These are phyloP conservation scores for Trachelus stipa DNA, from an alignment of 2,888 invertebrate genomes.

Conservation along the genomic window DNA sequence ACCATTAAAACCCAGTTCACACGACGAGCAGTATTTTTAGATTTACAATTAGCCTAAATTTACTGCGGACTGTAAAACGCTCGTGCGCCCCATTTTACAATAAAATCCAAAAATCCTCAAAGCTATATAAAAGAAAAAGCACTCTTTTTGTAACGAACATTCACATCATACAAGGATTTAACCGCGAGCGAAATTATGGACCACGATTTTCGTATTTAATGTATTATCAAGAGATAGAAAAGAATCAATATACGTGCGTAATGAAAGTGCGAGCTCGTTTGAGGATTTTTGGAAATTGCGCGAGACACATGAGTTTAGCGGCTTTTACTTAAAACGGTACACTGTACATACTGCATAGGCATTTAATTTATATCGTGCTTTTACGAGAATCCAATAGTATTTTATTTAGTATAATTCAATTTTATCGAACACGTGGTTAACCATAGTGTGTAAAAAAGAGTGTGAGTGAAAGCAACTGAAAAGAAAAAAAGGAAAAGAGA, in stretches of 20 bases:
- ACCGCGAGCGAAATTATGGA: background rate
- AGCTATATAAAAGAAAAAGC: background rate
- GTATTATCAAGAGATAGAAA: background rate
- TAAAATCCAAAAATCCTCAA: background rate
- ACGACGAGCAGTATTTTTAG: conserved; percentile 64
- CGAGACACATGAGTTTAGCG: conserved; percentile 39
- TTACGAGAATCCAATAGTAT: conserved; percentile 58
- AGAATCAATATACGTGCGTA: background rate
- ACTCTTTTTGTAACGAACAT: no score
- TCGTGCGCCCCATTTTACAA: background rate
- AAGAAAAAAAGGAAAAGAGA: conserved; percentile 20
- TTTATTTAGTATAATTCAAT: conserved; percentile 53
- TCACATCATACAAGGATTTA: background rate
- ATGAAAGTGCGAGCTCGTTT: background rate
- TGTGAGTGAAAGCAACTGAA: conserved; percentile 21
- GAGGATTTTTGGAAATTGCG: background rate
- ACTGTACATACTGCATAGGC: conserved; percentile 63
- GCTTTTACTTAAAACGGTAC: conserved; percentile 62
- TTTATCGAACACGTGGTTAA: background rate
- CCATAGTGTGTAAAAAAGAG: conserved; percentile 18
- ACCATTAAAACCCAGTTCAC: conserved; percentile 41
- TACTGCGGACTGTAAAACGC: conserved; percentile 32
- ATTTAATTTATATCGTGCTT: conserved; percentile 65
- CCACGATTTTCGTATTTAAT: background rate
- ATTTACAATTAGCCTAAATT: conserved; percentile 57